Evolutionary conservation across 2,888 invertebrate species (phyloP), one percentile per base, ranked within the genome.

Genomic region (Euphydryas editha): DNA sequence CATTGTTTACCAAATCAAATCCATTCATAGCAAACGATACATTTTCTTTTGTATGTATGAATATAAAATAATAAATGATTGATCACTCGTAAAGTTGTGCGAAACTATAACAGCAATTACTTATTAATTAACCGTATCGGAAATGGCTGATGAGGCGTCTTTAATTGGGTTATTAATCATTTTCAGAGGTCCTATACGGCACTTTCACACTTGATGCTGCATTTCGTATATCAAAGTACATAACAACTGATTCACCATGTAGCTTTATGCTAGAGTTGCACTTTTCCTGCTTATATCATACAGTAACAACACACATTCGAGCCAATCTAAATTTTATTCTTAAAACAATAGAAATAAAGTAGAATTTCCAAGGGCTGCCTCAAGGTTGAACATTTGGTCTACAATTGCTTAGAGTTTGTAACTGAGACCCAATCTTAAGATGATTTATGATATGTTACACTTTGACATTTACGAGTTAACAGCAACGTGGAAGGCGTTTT

Each of bases 401-500:
- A 72, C 77, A 79, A 76, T 79, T 81, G 78, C 81, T 83, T 80
- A 81, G 78, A 83, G 81, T 83, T 67, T 84, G 82, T 84, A 82
- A 86, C 85, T 85, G 86, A 87, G 85, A 84, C 87, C 84, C 88
- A 88, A 89, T 89, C 88, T 89, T 88, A 84, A 88, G 90, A 92
- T 92, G 92, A 92, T 92, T 92, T 92, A 92, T 92, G 89, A 88
- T 83, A 85, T 85, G 86, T 86, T 82, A 85, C 86, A 88, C 83
- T 83, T 83, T 90, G 91, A 92, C 91, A 85, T 91, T 90, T 88
- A 91, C 90, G 88, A 90, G 86, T 88, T 90, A 88, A 90, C 91
- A 87, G 83, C 81, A 79, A 77, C 83, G 81, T 81, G 83, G 83
- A 83, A 86, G 88, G 87, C 89, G 88, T 92, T 91, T 90, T 92